Evolutionary conservation across 2,113 vertebrate species (phyloP).

Genomic region (Coregonus clupeaformis): DNA sequence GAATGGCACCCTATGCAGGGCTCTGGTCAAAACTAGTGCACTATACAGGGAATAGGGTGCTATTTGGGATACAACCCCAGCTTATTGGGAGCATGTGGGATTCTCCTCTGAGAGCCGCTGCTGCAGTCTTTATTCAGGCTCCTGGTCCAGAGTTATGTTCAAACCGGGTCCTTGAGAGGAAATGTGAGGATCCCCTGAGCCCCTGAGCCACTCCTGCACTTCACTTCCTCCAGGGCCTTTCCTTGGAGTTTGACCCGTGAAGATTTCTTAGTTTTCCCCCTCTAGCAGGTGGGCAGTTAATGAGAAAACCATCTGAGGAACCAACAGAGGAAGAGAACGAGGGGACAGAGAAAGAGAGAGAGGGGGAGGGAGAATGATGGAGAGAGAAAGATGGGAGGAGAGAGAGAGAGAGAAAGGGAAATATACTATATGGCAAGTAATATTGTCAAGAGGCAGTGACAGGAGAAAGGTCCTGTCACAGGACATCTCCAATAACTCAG

Average conservation of each 20-base stretch:
- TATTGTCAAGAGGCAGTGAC: slow-evolving; percentile 11
- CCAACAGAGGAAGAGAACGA: slow-evolving; percentile 11
- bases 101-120: slow-evolving; percentile 13
- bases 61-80: too few relatives aligned
- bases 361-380: too few relatives aligned
- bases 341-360: slow-evolving; percentile 10
- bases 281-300: slow-evolving; percentile 52
- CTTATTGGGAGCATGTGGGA: not conserved
- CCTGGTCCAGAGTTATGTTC: slow-evolving; percentile 48
- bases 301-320: slow-evolving; percentile 62
- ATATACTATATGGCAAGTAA: slow-evolving; percentile 27
- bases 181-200: slow-evolving; percentile 58
- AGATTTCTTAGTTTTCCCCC: slow-evolving; percentile 44
- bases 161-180: slow-evolving; percentile 35
- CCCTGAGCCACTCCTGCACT: not conserved
- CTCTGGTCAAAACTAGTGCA: not conserved
- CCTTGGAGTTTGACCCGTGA: slow-evolving; percentile 45
- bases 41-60: too few relatives aligned
- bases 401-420: slow-evolving; percentile 6
- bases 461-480: not conserved
- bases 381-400: slow-evolving; percentile 32
- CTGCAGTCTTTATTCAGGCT: slow-evolving; percentile 52
- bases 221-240: slow-evolving; percentile 49
- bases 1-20: too few relatives aligned
- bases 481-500: not conserved